These are phyloP conservation scores for Melinaea menophilus DNA, from an alignment of 2,888 invertebrate genomes.

Conservation along the genomic window DNA sequence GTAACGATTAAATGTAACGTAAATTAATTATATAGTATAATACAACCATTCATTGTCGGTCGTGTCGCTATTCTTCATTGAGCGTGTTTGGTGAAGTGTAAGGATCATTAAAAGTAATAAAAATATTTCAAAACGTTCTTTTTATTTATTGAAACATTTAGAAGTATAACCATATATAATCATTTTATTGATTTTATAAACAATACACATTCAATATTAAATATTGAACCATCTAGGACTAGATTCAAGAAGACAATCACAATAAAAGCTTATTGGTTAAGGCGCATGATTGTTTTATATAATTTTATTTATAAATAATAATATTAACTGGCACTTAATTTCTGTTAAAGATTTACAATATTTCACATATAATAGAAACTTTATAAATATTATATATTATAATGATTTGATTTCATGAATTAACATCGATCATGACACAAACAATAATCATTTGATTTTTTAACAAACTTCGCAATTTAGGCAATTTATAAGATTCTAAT, in stretches of 20 bases:
- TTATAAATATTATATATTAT: no score
- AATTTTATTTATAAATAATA: not conserved
- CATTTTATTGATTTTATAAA: no score
- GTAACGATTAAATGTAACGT: conserved; percentile 58
- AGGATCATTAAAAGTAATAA: conserved; percentile 62
- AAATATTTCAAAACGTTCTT: conserved; percentile 50
- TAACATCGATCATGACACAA: no score
- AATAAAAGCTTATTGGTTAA: conserved; percentile 9
- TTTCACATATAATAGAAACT: not conserved
- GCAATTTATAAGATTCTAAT: no score
- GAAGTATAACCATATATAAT: no score
- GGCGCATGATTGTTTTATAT: conserved; percentile 2
- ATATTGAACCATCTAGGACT: conserved; percentile 20
- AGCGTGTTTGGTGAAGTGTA: conserved; percentile 69
- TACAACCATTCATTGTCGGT: conserved; percentile 59
- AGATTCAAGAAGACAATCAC: conserved; percentile 19
- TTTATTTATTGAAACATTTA: conserved; percentile 32
- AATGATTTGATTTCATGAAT: no score
- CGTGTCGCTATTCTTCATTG: conserved; percentile 65
- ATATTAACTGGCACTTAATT: not conserved
- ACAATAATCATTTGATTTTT: no score
- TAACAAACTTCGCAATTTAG: no score
- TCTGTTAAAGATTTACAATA: not conserved
- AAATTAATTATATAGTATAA: conserved; percentile 46
- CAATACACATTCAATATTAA: conserved; percentile 1